Percentiles rank a stretch among this genome's conserved stretches.
These are phyloP conservation scores for Gymnocephalus cernua DNA, from an alignment of 2,113 vertebrate genomes.

Conservation along the genomic window DNA sequence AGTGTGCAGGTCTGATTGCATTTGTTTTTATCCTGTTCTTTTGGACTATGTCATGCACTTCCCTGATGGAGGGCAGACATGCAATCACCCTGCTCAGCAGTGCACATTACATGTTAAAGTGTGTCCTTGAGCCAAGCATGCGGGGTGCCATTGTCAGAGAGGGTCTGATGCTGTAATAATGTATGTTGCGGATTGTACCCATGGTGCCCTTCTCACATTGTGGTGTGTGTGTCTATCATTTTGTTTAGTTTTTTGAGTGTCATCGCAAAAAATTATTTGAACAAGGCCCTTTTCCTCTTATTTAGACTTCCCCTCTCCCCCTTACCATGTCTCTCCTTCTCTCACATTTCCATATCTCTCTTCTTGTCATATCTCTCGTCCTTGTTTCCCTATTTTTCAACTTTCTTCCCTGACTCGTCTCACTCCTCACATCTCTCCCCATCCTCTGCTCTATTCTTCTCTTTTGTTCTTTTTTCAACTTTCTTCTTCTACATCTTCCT, in stretches of 20 bases:
- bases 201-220: background rate
- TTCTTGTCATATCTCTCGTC: background rate
- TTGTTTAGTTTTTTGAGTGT: background rate
- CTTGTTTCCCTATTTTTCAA: background rate
- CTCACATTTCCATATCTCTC: background rate
- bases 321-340: background rate
- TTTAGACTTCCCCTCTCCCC: background rate
- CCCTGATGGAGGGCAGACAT: constrained; percentile 14
- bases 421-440: background rate
- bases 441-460: constrained; percentile 15
- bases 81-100: constrained; percentile 28
- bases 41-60: constrained; percentile 11
- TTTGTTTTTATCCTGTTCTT: constrained; percentile 25
- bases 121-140: constrained; percentile 14
- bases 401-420: constrained; percentile 24
- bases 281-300: constrained; percentile 11
- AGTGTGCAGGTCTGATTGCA: background rate
- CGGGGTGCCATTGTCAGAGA: background rate
- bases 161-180: background rate
- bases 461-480: constrained; percentile 28
- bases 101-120: constrained; percentile 22
- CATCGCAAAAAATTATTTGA: background rate
- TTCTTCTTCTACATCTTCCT: constrained; percentile 31
- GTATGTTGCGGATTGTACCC: constrained; percentile 11
- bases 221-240: background rate